phyloP scores from a whole-genome alignment of 2,888 invertebrate genomes.

The Eupithecia insigniata region DNA sequence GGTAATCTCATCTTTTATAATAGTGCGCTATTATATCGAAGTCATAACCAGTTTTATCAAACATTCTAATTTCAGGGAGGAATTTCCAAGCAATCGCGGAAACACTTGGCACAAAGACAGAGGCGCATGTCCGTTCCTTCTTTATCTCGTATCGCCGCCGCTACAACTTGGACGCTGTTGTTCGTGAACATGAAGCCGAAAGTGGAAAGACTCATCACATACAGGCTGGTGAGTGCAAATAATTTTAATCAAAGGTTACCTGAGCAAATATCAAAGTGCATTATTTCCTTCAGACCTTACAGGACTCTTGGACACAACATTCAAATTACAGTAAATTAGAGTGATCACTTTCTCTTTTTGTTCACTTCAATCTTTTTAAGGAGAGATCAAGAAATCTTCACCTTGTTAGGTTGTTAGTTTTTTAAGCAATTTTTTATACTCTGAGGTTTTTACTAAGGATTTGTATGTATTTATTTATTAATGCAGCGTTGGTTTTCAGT shows the following conservation, averaged over 20 bases:
- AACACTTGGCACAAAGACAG: conserved; percentile 97
- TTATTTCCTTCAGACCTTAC: too few species aligned
- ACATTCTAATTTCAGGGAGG: conserved; percentile 81
- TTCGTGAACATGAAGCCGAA: conserved; percentile 93
- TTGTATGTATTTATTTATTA: too few species aligned
- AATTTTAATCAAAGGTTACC: background rate
- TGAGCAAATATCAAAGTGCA: too few species aligned
- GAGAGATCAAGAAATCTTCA: too few species aligned
- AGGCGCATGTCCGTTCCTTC: conserved; percentile 95
- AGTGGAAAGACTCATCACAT: conserved; percentile 85
- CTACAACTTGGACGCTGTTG: conserved; percentile 93
- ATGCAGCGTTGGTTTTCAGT: background rate
- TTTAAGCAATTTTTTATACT: too few species aligned
- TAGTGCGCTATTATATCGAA: background rate
- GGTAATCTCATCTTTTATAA: conserved; percentile 81
- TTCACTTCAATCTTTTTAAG: too few species aligned
- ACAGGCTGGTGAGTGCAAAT: conserved; percentile 67
- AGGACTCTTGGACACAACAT: too few species aligned
- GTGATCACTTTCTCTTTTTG: too few species aligned
- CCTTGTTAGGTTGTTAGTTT: too few species aligned
- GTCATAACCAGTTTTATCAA: background rate
- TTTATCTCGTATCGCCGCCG: conserved; percentile 95
- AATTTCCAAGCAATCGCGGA: conserved; percentile 97
- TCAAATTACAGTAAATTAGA: too few species aligned
- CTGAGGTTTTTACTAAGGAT: too few species aligned